Evolutionary conservation across 2,888 invertebrate species (phyloP).

Genomic region (Oxyscelio sp.): DNA sequence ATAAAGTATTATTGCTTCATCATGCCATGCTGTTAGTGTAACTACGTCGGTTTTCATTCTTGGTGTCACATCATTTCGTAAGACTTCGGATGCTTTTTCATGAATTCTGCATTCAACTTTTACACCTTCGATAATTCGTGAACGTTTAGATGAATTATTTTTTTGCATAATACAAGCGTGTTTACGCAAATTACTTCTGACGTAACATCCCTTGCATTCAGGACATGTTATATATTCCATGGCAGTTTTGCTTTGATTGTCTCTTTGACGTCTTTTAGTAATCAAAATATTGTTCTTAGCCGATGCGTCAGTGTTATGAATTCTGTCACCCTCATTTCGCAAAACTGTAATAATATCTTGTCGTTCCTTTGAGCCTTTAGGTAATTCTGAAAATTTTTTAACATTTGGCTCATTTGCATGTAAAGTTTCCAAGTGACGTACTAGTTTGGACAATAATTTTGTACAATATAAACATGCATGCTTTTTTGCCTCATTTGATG

Average conservation of each 20-base stretch:
- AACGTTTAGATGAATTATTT: not conserved
- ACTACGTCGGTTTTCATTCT: not conserved
- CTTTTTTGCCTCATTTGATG: not conserved
- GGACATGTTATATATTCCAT: slow-evolving; percentile 22
- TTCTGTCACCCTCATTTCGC: slow-evolving; percentile 5
- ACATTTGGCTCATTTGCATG: not conserved
- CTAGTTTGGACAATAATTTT: not conserved
- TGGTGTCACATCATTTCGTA: not conserved
- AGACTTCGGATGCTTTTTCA: not conserved
- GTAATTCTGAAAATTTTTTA: not conserved
- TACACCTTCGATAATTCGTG: slow-evolving; percentile 7
- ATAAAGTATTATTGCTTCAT: not conserved
- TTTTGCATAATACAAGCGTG: slow-evolving; percentile 9
- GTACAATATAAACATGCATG: slow-evolving; percentile 6
- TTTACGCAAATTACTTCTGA: not conserved
- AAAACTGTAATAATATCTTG: slow-evolving; percentile 11
- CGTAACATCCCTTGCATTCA: not conserved
- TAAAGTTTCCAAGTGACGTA: not conserved
- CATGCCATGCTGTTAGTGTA: not conserved
- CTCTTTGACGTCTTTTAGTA: not conserved
- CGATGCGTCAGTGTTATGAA: not conserved
- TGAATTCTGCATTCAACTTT: slow-evolving; percentile 16
- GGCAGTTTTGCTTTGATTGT: not conserved
- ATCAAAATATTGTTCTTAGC: not conserved
- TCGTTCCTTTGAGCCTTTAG: not conserved